Evolutionary conservation across 2,797 vertebrate genomes (phyloP).

Genomic region (Trachops cirrhosus): DNA sequence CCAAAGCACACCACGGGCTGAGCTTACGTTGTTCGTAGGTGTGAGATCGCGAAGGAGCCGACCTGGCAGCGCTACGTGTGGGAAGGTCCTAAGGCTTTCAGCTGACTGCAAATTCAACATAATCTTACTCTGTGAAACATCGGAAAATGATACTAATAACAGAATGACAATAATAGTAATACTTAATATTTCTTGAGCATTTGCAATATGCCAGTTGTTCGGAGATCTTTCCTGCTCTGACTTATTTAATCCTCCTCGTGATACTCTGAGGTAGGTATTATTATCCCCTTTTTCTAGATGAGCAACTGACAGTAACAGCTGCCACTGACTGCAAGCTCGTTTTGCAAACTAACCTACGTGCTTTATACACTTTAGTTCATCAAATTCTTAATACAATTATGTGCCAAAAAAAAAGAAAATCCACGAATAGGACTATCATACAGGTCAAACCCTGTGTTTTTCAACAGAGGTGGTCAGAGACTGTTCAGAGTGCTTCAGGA

Average conservation of each 20-base stretch:
- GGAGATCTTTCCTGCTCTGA: neutral
- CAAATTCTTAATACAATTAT: neutral
- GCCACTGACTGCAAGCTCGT: neutral
- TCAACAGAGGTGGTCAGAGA: neutral
- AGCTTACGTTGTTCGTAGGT: constrained; percentile 10
- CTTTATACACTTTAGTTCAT: neutral
- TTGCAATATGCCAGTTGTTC: neutral
- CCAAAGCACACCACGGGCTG: neutral
- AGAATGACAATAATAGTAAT: neutral
- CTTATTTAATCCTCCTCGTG: neutral
- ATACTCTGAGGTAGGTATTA: neutral
- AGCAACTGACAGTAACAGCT: neutral
- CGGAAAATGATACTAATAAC: neutral
- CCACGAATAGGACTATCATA: neutral
- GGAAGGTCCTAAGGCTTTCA: constrained; percentile 1
- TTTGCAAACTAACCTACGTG: neutral
- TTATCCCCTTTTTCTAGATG: neutral
- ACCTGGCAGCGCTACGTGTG: neutral
- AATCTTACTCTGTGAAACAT: neutral
- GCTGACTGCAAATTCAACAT: neutral
- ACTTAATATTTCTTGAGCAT: neutral
- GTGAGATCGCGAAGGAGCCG: neutral
- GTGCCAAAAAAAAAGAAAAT: neutral
- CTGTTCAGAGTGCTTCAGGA: neutral
- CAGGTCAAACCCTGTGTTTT: neutral